A percentile compares a stretch with the other conserved stretches of the same genome.
Conservation (phyloP, 2,888 invertebrate genomes). For the Odontomyia ornata region DNA sequence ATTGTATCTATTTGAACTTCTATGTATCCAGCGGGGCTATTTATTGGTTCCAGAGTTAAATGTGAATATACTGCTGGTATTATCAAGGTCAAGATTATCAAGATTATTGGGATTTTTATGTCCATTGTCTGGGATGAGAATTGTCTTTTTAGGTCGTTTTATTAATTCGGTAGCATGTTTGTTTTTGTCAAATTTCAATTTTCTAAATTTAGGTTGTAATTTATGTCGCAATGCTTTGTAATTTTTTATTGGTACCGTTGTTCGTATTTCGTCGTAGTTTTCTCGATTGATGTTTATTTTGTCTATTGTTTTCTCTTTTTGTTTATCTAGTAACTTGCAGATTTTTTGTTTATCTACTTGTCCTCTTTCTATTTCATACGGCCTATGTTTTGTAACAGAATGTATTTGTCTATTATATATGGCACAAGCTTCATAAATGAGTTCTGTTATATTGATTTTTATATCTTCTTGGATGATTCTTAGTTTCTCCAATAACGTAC, state of each 20-base stretch:
- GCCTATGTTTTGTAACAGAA: neutral
- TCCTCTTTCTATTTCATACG: neutral
- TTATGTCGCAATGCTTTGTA: neutral
- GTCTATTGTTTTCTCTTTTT: neutral
- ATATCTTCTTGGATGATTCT: constrained; percentile 37
- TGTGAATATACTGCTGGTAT: no score
- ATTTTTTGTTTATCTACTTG: neutral
- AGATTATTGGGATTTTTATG: neutral
- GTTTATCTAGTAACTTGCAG: neutral
- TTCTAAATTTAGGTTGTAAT: neutral
- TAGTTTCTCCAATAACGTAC: constrained; percentile 48
- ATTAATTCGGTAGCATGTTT: neutral
- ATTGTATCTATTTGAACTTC: neutral
- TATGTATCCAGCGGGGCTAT: neutral
- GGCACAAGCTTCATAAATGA: neutral
- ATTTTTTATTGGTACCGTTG: neutral
- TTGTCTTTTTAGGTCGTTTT: neutral
- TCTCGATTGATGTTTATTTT: neutral
- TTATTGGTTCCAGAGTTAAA: neutral
- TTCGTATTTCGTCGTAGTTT: neutral
- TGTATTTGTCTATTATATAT: neutral
- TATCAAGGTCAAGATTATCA: no score
- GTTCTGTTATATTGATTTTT: neutral
- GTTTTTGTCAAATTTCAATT: neutral
- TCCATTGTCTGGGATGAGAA: neutral